Conservation (phyloP, 2,888 invertebrate genomes). For the Hanleya hanleyi region DNA sequence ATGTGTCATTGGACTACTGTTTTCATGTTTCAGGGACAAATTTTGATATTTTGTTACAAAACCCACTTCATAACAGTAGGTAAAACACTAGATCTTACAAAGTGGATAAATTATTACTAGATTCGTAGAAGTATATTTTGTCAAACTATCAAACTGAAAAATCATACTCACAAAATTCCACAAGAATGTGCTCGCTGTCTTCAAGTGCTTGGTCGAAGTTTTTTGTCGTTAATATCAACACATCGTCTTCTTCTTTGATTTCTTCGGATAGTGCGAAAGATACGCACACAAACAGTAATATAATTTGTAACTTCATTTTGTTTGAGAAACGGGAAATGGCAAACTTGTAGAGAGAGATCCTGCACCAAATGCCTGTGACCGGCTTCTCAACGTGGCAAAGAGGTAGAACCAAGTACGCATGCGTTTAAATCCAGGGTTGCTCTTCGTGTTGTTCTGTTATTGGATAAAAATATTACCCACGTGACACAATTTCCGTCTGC, state of each 20-base stretch:
- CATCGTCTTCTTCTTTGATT: conserved; percentile 5
- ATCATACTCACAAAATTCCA: conserved; percentile 14
- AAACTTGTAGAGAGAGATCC: not conserved
- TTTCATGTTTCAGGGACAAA: too few species aligned
- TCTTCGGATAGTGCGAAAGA: conserved; percentile 8
- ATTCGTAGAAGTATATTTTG: too few species aligned
- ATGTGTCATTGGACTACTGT: too few species aligned
- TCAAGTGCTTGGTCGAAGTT: not conserved
- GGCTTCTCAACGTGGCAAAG: conserved; percentile 13
- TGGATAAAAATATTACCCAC: conserved; percentile 8
- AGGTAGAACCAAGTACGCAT: not conserved
- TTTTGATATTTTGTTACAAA: too few species aligned
- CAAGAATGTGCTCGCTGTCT: not conserved
- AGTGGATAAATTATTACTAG: too few species aligned
- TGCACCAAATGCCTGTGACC: not conserved
- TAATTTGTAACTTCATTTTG: not conserved
- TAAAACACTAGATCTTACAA: too few species aligned
- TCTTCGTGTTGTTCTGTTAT: conserved; percentile 9
- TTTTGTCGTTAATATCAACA: not conserved
- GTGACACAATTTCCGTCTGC: conserved; percentile 12
- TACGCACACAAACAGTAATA: not conserved
- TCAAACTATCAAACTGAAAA: too few species aligned
- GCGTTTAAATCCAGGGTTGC: conserved; percentile 5
- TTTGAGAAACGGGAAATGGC: not conserved
- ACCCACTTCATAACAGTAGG: too few species aligned